Evolutionary conservation across 2,888 invertebrate species (phyloP), one percentile per base, ranked within the genome.

Genomic region (Nomada lathburiana): DNA sequence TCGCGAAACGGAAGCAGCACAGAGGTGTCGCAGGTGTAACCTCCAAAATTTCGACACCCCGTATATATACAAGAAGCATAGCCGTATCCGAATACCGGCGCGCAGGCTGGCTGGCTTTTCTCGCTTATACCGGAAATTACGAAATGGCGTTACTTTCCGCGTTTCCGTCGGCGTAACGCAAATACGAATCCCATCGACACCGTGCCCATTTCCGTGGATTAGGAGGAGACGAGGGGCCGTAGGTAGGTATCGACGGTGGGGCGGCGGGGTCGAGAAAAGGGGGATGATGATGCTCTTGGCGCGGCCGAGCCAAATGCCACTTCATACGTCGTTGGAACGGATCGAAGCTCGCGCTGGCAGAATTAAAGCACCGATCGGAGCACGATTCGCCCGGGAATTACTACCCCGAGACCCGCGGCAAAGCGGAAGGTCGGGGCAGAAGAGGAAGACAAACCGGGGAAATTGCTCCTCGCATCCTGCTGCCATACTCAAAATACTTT

Each of bases 141-240:
- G 88, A 91, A 92, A 91, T 89, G 88, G 88, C 91, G 88, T 91
- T 92, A 91, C 90, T 91, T 90, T 89, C 88, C 88, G 82, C 83
- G 84, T 87, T 90, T 91, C 90, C 91, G 90, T 74, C 79, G 82
- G 79, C 86, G 84, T 86, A 86, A 88, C 86, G 90, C 86, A 89
- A 89, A 90, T 89, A 87, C 89, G 84, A 90, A 86, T 89, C 86
- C 82, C 80, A 87, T 88, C 87, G 90, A 90, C 88, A 86, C 90
- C 85, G 85, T 85, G 81, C 85, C 89, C 87, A 90, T 90, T 90
- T 89, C 87, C 88, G 87, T 80, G 86, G 86, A 89, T 89, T 88
- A 89, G 82, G 84, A 82, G 69, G 71, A 81, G 83, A 87, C 77
- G 81, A 78, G 62, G 68, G 80, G 57, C 26, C 26, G 62, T 64